Base-by-base conservation (phyloP, 2,888 invertebrate species). In the Caenorhabditis panamensis region DNA sequence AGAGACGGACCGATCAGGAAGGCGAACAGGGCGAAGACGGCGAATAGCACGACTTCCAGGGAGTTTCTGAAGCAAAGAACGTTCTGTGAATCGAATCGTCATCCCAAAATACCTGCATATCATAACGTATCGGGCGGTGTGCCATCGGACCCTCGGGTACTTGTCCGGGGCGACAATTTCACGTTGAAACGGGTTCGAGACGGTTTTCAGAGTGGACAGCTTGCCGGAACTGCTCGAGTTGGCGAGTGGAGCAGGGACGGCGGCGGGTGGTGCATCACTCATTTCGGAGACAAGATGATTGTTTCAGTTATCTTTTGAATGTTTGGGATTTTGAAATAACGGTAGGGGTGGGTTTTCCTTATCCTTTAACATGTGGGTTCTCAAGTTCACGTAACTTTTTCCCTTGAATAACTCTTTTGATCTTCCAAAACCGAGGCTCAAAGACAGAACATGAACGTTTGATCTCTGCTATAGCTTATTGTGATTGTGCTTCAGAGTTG, bases 101-200 rank as follows among this genome's bases (percentile, higher is more conserved):
- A n/a, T 18, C 18, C n/a, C 18, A 18, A 18, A 53, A 8, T 24
- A 72, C 71, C 71, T 72, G 31, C 13, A 63, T 20, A 56, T 9
- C 22, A 13, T 22, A 20, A 72, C 71, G 24, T 28, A 24, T 22
- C 11, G 31, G 22, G 26, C 24, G 11, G 53, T 44, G 47, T 73
- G 73, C 73, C 73, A 73, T 41, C 51, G 36, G 59, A 73, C 59
- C 20, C 37, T 37, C 28, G 64, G 64, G 3, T 49, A 49, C 24
- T 59, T 69, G 36, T 69, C 59, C 13, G 69, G 69, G 20, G 59
- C 69, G 8, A 68, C 16, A 22, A 68, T 49, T 8, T 47, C 47
- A n/a, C 58, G n/a, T 36, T 31, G 68, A 13, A 58, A 31, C 16
- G 18, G 8, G 22, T 41, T 68, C 11, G 58, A 41, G 1, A 20